These are phyloP conservation scores for Tipula lateralis DNA, from an alignment of 2,888 invertebrate genomes.

Conservation along the genomic window DNA sequence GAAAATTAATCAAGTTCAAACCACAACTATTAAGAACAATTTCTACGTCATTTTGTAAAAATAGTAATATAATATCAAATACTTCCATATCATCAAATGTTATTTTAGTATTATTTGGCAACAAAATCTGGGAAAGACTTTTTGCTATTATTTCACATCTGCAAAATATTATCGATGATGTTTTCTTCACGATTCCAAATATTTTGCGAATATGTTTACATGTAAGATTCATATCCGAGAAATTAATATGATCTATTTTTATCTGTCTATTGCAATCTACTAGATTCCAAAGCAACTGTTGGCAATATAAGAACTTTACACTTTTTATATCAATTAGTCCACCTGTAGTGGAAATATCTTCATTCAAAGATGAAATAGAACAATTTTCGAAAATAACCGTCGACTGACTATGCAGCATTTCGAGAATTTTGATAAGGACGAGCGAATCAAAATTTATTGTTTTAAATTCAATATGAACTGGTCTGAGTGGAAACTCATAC, in stretches of 20 bases:
- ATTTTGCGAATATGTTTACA: no score
- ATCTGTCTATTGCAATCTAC: no score
- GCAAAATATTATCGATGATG: no score
- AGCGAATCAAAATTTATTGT: background rate
- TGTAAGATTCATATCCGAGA: no score
- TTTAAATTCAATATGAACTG: background rate
- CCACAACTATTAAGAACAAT: background rate
- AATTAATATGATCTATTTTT: no score
- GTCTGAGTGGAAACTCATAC: background rate
- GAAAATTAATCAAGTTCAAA: background rate
- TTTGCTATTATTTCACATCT: background rate
- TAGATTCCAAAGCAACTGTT: no score
- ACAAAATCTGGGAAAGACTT: background rate
- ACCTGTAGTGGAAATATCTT: background rate
- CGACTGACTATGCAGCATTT: background rate
- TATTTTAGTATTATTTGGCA: background rate
- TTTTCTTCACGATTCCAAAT: no score
- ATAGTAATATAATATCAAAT: background rate
- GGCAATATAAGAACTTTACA: background rate
- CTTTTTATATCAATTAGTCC: background rate
- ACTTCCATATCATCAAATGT: background rate
- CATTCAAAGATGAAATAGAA: background rate
- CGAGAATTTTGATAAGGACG: background rate
- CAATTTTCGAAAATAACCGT: no score
- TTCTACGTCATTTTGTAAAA: background rate